Base-by-base conservation (phyloP, 2,113 vertebrate genomes). In the Numida meleagris region DNA sequence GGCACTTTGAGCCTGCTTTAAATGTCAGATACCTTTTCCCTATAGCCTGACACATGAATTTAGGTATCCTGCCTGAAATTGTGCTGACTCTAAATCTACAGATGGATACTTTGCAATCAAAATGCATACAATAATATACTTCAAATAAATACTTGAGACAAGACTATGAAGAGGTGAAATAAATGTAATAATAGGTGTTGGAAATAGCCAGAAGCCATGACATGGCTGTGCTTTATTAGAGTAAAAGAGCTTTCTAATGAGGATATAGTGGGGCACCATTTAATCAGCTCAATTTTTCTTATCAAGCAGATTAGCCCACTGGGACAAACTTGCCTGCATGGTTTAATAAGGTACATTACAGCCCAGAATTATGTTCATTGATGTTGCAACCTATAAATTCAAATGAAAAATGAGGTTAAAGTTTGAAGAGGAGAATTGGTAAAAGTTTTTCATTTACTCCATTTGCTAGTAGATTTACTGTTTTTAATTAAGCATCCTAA, bases 401-500 rank as follows among this genome's bases (percentile, higher is more conserved):
- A 93, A 95, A 94, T 92, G 42, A 86, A 92, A 97, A 90, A 96
- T 66, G 27, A 82, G 46, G 74, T 68, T 93, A 70, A 65, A 93
- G 29, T 95, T 96, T 86, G 40, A 77, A 95, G 46, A 88, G 59
- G 94, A 89, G 58, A 82, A 93, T 86, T 72, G 17, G 34, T 72
- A 94, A 96, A 92, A 82, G n/a, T 95, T 87, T 88, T 80, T 96
- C n/a, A 88, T 96, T 97, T 96, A 95, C 63, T 91, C 74, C 57
- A 94, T 40, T 57, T 85, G 89, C 62, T 85, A 81, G 59, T 96
- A 96, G 93, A 97, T 97, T 97, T 97, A 96, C 82, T 93, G 86
- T 19, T 94, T 97, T 97, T 97, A 96, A 97, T 97, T 96, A 98
- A 97, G 95, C 79, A 89, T 95, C 77, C 89, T 93, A 86, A 61